phyloP scores from a whole-genome alignment of 1,140 invertebrate genomes.

The Aporrectodea caliginosa region DNA sequence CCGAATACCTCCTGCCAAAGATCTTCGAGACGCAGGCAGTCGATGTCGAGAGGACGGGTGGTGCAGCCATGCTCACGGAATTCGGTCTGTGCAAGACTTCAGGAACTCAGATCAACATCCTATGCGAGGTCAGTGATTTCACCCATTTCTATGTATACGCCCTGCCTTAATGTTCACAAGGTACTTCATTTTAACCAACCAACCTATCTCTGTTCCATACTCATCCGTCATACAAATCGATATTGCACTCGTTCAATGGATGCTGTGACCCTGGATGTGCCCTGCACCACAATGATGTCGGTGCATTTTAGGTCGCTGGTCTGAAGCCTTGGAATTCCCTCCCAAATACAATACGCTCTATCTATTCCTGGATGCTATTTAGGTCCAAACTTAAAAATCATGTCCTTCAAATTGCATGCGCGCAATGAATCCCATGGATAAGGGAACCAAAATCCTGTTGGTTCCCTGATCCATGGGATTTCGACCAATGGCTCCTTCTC shows the following conservation, averaged over 20 bases:
- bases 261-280: not conserved
- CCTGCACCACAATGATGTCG: no score
- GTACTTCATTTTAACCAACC: not conserved
- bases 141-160: not conserved
- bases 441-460: no score
- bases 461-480: no score
- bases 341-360: no score
- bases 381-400: no score
- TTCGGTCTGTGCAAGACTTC: slow-evolving; percentile 36
- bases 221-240: not conserved
- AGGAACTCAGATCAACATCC: not conserved
- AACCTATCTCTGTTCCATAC: not conserved
- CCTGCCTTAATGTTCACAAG: not conserved
- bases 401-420: no score
- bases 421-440: no score
- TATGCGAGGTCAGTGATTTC: not conserved
- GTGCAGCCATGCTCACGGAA: slow-evolving; percentile 36
- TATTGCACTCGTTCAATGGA: not conserved
- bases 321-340: no score
- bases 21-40: not conserved
- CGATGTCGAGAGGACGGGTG: slow-evolving; percentile 29
- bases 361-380: no score
- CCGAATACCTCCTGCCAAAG: not conserved
- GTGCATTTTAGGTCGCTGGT: no score
- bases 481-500: no score